These are phyloP conservation scores for Parambassis ranga DNA, from an alignment of 2,797 vertebrate species.

Conservation along the genomic window DNA sequence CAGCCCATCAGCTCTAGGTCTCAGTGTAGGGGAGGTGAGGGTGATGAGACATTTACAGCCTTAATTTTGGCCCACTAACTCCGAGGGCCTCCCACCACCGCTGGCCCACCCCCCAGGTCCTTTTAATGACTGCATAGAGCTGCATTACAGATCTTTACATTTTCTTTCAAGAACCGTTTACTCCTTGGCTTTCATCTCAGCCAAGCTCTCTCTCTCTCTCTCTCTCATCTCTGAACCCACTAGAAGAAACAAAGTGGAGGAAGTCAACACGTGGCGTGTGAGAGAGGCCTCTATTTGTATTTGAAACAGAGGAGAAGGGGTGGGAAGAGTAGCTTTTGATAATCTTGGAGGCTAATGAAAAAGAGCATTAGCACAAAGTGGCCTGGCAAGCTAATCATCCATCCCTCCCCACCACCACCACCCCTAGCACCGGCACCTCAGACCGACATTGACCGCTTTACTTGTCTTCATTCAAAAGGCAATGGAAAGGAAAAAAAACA, in stretches of 20 bases:
- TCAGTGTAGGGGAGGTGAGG: too few relatives aligned
- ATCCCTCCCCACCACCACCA: background rate
- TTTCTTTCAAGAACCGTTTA: constrained; percentile 29
- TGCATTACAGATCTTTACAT: constrained; percentile 33
- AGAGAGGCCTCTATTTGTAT: background rate
- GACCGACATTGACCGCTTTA: constrained; percentile 22
- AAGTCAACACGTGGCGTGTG: background rate
- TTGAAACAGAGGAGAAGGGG: constrained; percentile 1
- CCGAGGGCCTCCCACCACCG: constrained; percentile 8
- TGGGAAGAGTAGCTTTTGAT: constrained; percentile 33
- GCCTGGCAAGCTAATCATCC: constrained; percentile 47
- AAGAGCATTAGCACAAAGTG: constrained; percentile 48
- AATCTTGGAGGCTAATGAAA: constrained; percentile 55
- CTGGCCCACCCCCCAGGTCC: constrained; percentile 1
- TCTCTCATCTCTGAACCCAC: constrained; percentile 6
- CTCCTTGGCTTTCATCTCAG: constrained; percentile 37
- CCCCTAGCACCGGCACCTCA: background rate
- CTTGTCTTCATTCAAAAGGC: constrained; percentile 49
- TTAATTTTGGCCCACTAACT: too few relatives aligned
- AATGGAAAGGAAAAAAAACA: constrained; percentile 17
- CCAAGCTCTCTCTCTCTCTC: background rate
- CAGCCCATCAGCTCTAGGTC: constrained; percentile 25
- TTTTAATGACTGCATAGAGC: constrained; percentile 43
- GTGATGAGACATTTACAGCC: too few relatives aligned
- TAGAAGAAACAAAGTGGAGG: constrained; percentile 4